Evolutionary conservation across 2,888 invertebrate species (phyloP).

Genomic region (Epirrhoe alternata): DNA sequence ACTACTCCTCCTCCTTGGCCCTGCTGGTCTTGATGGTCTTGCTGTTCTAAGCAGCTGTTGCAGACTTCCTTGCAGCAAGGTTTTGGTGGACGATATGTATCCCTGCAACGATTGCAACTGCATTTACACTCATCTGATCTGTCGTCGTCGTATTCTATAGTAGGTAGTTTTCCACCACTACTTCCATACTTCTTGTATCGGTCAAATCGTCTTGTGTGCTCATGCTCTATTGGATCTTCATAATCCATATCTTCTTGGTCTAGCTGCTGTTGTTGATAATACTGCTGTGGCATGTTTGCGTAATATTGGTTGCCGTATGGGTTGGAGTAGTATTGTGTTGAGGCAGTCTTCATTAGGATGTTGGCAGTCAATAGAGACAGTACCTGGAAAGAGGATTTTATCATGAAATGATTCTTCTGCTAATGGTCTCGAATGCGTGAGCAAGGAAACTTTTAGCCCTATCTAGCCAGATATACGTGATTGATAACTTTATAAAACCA

Average conservation of each 20-base stretch:
- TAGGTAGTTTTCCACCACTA: conserved; percentile 21
- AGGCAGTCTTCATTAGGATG: conserved; percentile 23
- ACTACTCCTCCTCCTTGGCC: conserved; percentile 41
- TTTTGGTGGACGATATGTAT: conserved; percentile 32
- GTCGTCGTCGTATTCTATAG: conserved; percentile 35
- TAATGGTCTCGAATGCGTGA: too few relatives aligned
- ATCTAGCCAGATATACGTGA: too few relatives aligned
- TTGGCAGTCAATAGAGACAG: conserved; percentile 27
- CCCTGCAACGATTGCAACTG: conserved; percentile 52
- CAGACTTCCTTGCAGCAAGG: conserved; percentile 50
- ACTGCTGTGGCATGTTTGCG: conserved; percentile 27
- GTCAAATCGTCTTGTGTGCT: conserved; percentile 26
- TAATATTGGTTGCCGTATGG: conserved; percentile 33
- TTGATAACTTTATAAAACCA: too few relatives aligned
- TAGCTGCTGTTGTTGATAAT: conserved; percentile 22
- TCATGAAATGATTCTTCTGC: too few relatives aligned
- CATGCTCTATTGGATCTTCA: conserved; percentile 32
- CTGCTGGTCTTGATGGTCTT: conserved; percentile 6
- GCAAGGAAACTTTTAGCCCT: too few relatives aligned
- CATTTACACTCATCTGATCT: conserved; percentile 55
- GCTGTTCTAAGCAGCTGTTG: conserved; percentile 15
- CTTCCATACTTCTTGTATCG: conserved; percentile 18
- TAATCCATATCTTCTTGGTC: conserved; percentile 7
- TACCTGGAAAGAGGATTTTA: conserved; percentile 29
- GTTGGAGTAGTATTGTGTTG: conserved; percentile 10